Conservation (phyloP, 2,797 vertebrate species). For the Emys orbicularis region DNA sequence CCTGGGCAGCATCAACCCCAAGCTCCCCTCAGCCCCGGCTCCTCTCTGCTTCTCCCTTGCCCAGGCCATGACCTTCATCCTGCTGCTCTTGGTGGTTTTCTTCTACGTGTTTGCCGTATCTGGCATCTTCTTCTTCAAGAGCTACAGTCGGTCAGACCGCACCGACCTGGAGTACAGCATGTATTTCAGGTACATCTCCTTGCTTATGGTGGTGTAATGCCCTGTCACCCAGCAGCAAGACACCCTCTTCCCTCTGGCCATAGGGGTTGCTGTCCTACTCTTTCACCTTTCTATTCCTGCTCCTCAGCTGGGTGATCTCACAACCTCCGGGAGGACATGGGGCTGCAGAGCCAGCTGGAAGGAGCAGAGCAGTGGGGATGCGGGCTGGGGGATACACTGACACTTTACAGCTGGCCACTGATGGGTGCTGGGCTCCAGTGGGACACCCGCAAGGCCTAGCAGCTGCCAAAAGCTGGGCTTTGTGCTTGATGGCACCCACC, state of each 20-base stretch:
- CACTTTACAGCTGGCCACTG: too few species aligned
- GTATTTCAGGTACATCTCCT: constrained; percentile 71
- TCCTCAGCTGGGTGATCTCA: not conserved
- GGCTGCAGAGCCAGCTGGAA: not conserved
- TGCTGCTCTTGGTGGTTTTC: constrained; percentile 76
- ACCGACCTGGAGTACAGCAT: constrained; percentile 54
- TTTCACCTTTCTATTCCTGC: not conserved
- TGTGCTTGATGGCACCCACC: not conserved
- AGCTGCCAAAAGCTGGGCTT: not conserved
- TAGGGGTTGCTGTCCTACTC: not conserved
- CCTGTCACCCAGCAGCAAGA: not conserved
- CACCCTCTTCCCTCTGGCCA: not conserved
- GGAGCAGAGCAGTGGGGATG: not conserved
- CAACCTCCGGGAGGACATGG: not conserved
- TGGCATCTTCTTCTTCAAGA: constrained; percentile 77
- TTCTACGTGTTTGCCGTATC: constrained; percentile 78
- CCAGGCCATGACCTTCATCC: constrained; percentile 73
- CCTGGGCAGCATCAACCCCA: too few species aligned
- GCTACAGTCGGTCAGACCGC: constrained; percentile 68
- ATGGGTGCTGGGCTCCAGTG: not conserved
- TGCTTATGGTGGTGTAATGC: constrained; percentile 56
- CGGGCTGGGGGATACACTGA: not conserved
- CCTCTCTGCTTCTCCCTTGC: not conserved
- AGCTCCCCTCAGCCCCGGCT: not conserved
- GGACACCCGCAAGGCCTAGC: not conserved